These are phyloP conservation scores for Odontophorus gujanensis DNA, from an alignment of 2,113 vertebrate species.

Conservation along the genomic window DNA sequence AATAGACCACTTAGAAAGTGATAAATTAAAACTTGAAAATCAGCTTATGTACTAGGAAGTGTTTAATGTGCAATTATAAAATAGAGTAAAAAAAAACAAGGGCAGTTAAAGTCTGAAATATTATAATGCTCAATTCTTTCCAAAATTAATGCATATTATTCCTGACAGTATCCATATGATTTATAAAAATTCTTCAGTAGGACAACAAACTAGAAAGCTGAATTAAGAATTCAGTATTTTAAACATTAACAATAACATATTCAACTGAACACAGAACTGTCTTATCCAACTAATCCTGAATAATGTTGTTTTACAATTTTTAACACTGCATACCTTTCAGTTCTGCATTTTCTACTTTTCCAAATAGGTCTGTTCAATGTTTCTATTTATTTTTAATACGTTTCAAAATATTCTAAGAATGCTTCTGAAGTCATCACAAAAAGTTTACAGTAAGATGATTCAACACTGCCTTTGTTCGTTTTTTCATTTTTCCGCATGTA, in stretches of 20 bases:
- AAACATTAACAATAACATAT: not conserved
- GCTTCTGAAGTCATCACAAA: not conserved
- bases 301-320: not conserved
- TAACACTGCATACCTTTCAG: not conserved
- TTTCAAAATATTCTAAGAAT: not conserved
- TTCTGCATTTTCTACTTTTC: not conserved
- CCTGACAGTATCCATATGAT: not conserved
- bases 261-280: not conserved
- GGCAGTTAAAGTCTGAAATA: not conserved
- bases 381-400: not conserved
- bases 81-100: not conserved
- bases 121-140: not conserved
- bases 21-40: not conserved
- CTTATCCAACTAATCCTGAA: not conserved
- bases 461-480: not conserved
- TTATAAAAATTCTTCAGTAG: not conserved
- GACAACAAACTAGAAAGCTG: not conserved
- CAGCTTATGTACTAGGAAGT: not conserved
- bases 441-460: not conserved
- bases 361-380: not conserved
- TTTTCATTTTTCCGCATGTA: not conserved
- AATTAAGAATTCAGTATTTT: not conserved
- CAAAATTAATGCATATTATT: not conserved
- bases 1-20: not conserved
- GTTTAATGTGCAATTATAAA: not conserved